Evolutionary conservation across 2,888 invertebrate genomes (phyloP), one percentile per base, ranked within the genome.

Genomic region (Caenorhabditis sp.): DNA sequence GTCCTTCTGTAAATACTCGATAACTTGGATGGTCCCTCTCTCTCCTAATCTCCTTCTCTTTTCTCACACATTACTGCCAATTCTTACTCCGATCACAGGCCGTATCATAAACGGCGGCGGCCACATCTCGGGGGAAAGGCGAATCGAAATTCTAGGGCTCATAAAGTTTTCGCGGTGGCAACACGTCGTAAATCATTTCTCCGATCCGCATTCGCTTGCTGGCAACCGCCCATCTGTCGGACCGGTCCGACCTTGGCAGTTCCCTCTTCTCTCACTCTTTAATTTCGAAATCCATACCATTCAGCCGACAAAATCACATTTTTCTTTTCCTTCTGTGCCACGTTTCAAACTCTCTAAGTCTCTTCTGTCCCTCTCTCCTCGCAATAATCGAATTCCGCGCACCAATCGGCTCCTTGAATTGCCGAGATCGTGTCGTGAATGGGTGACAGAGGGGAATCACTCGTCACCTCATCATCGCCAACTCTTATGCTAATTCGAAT

Each of bases 121-220:
- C 13, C 11, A n/a, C 32, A 35, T 6, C 65, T 6, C 24, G 15
- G 13, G 15, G n/a, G 56, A 53, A 13, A 51, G 60, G 44, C 44
- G 26, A 22, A 47, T 53, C 37, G 60, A 37, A 56, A 58, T 60
- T 35, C 18, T 60, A 65, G 74, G 74, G 74, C 74, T 67, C 74
- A 74, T 74, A 74, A 74, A 74, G 58, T 74, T n/a, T n/a, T 74
- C 58, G 28, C 40, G 55, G 18, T 58, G 72, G 67, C 60, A 64
- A 74, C 74, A 74, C 74, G 74, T 74, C 74, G 74, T 74, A 74
- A 74, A 74, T 74, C 74, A 74, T 72, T 53, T 28, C n/a, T 35
- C 11, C 32, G 35, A 40, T 50, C 64, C 64, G 44, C 61, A 53
- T 51, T 60, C 28, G 22, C n/a, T 32, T 18, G 18, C 24, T 35